Evolutionary conservation across 2,113 vertebrate genomes (phyloP).

Genomic region (Pipra filicauda): DNA sequence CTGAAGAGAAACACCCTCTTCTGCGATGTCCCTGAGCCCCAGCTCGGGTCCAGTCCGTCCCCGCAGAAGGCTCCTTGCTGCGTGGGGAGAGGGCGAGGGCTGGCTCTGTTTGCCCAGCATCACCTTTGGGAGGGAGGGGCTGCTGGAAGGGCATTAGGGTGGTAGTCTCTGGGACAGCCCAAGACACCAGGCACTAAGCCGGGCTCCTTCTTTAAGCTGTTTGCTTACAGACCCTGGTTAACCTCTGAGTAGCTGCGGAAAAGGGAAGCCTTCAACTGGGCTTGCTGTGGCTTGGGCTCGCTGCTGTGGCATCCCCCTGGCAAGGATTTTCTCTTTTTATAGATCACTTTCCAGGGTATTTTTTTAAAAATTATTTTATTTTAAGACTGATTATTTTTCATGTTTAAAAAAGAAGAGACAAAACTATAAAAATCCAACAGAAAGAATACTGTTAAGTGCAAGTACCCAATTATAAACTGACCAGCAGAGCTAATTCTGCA

Average conservation of each 20-base stretch:
- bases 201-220: slow-evolving; percentile 56
- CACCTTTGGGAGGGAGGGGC: slow-evolving; percentile 30
- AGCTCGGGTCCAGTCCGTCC: not conserved
- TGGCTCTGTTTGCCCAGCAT: slow-evolving; percentile 12
- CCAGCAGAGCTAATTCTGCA: not conserved
- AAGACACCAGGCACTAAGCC: slow-evolving; percentile 38
- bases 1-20: not conserved
- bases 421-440: slow-evolving; percentile 50
- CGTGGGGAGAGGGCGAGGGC: not conserved
- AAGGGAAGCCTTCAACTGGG: not conserved
- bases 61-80: not conserved
- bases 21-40: not conserved
- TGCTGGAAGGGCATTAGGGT: slow-evolving; percentile 17
- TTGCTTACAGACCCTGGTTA: slow-evolving; percentile 57
- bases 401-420: not conserved
- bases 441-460: slow-evolving; percentile 26
- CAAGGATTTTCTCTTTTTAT: slow-evolving; percentile 17
- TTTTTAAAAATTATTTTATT: not conserved
- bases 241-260: slow-evolving; percentile 39
- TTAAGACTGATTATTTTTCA: slow-evolving; percentile 47
- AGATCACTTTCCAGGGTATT: not conserved
- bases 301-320: not conserved
- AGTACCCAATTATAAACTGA: slow-evolving; percentile 19
- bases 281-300: not conserved
- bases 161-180: not conserved